Base-by-base conservation (phyloP, 2,113 vertebrate genomes). In the Typhlomys cinereus region DNA sequence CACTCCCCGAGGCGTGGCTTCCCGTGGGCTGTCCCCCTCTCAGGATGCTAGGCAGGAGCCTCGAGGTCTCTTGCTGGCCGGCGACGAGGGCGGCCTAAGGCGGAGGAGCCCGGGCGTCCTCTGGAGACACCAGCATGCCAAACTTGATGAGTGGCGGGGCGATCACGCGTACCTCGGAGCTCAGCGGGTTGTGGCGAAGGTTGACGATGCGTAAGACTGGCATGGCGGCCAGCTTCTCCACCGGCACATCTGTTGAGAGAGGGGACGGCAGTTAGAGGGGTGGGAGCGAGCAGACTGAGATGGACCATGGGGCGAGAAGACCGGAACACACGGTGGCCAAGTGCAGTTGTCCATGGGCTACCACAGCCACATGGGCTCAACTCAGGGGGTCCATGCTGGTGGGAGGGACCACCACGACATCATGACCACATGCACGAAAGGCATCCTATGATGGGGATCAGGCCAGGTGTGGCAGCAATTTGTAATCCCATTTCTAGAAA, bases 201-300 rank as follows among this genome's bases (percentile, higher is more conserved):
- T 99, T 99, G 75, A 99, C 71, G 90, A 95, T 97, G 92, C 96
- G 98, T 69, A 99, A 97, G 0, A 98, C 91, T 0, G 98, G 95
- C 99, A 99, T 99, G 61, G 96, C 76, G 0, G 98, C 98, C 91
- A 99, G 85, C 81, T 98, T 98, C 87, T 99, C 98, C 82, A 98
- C 66, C 0, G 99, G 99, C 46, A 99, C 96, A 41, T 99, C 99
- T 99, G 98, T 31, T 1, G 54, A 94, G 54, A 94, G 71, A 96
- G 50, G 91, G 39, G 66, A 17, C 20, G 73, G n/a, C 82, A 25
- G 50, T 96, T 36, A 96, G 73, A 64, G 27, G 36, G n/a, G 21
- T 4, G 9, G 13, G 17, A 20, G 5, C 39, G 23, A 14, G 21
- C 1, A 31, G 78, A 39, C 29, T 15, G 48, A 74, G 48, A 34